Base-by-base conservation (phyloP, 53 echinoderm and acorn worm genomes). In the Pentamera pediparva region DNA sequence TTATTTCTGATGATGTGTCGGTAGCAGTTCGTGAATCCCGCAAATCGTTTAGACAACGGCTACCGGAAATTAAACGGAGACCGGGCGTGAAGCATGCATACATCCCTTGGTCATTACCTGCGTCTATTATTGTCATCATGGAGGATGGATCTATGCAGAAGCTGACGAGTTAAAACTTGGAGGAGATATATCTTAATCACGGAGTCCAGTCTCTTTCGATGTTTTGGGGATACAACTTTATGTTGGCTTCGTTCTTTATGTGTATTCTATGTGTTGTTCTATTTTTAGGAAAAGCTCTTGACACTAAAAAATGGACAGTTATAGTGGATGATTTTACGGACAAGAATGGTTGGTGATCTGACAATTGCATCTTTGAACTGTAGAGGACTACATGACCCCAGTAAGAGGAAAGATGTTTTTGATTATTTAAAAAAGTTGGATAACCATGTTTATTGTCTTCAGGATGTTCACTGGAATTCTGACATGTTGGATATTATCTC, bases 401-500 rank as follows among this genome's bases (percentile, higher is more conserved):
- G 59, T 6, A 58, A 58, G 59, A 58, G 59, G 59, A 58, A 6
- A 24, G 59, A 58, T 26, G 59, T 58, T 58, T 58, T 58, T 21
- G 59, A 58, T 25, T 24, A 22, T 6, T 29, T 27, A 27, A 59
- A 59, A 59, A 59, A 2, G 50, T 19, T 2, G 3, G 50, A 50
- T 19, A 50, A 22, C 3, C 50, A 50, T 50, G 50, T 50, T 4
- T 50, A 19, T 50, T 50, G 50, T 50, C 50, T 50, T 50, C 50
- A 50, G 3, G 3, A 50, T 7, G 7, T 50, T 7, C 50, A 50
- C 7, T 50, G 50, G 50, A 22, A 4, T 22, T 50, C 50, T 50
- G 3, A 2, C 50, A 50, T 50, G 50, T 22, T 50, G 8, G 3
- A 50, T 2, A 7, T 4, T 50, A 6, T 50, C 21, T 50, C 50